Percentiles rank a stretch among this genome's conserved stretches.
These are phyloP conservation scores for Eurytemora carolleeae DNA, from an alignment of 1,140 invertebrate genomes.

Conservation along the genomic window DNA sequence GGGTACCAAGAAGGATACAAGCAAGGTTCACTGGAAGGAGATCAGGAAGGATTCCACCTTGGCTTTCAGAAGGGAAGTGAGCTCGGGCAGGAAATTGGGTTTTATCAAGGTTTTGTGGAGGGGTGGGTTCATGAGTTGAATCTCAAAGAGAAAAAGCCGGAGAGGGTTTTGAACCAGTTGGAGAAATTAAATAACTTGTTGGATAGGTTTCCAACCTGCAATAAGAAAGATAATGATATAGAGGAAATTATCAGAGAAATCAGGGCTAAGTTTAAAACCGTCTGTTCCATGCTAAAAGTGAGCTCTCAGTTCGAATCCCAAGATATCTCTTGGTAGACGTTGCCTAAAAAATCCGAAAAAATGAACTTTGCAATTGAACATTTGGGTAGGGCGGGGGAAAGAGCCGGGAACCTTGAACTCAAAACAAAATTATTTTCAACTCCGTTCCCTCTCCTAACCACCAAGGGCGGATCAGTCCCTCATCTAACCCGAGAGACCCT, in stretches of 20 bases:
- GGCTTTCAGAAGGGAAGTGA: neutral
- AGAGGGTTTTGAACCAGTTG: neutral
- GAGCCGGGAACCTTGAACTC: too few species aligned
- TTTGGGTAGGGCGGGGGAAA: too few species aligned
- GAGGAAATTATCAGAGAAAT: neutral
- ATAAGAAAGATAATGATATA: neutral
- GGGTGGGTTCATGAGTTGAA: neutral
- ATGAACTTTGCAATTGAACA: too few species aligned
- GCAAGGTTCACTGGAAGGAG: neutral
- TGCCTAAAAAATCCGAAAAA: too few species aligned
- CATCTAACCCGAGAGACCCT: neutral
- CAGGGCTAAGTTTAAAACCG: neutral
- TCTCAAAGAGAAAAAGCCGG: neutral
- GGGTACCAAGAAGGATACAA: neutral
- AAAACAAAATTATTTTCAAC: too few species aligned
- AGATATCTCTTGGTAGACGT: too few species aligned
- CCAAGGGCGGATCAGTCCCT: neutral
- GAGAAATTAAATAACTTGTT: neutral
- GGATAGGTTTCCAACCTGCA: neutral
- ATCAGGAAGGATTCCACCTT: neutral
- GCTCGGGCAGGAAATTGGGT: neutral
- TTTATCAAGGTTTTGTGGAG: neutral
- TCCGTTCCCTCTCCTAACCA: neutral
- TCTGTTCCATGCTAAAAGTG: neutral
- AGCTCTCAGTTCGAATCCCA: too few species aligned